A percentile compares a stretch with the other conserved stretches of the same genome.
phyloP scores from a whole-genome alignment of 2,888 invertebrate species.

The Nymphalis c-album region DNA sequence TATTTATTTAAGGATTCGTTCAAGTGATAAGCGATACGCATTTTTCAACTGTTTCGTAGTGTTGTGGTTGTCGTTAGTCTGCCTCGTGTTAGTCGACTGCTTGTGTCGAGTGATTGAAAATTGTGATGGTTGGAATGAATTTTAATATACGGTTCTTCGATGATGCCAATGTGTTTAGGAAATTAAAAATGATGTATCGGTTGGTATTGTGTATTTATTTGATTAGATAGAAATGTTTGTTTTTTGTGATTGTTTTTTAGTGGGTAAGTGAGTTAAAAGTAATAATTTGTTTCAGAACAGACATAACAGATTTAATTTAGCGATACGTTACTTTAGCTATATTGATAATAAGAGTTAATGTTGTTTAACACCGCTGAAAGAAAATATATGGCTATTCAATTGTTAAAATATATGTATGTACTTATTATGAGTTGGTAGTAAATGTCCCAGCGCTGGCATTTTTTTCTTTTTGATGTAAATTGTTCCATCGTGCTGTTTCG shows the following conservation, averaged over 20 bases:
- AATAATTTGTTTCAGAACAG: too few species aligned
- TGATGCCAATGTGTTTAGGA: conserved; percentile 49
- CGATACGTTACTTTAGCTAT: too few species aligned
- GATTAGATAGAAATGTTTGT: not conserved
- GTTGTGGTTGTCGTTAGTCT: conserved; percentile 8
- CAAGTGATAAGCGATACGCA: conserved; percentile 19
- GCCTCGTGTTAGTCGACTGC: conserved; percentile 10
- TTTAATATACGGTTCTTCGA: conserved; percentile 50
- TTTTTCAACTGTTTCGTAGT: not conserved
- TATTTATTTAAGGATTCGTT: conserved; percentile 49
- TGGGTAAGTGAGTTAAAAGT: not conserved
- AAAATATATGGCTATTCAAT: too few species aligned
- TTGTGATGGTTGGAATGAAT: conserved; percentile 52
- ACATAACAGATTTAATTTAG: too few species aligned
- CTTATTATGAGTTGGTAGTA: too few species aligned
- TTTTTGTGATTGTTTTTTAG: not conserved
- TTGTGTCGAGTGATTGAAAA: conserved; percentile 25
- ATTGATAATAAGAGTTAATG: too few species aligned
- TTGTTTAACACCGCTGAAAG: too few species aligned
- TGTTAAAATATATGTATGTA: too few species aligned
- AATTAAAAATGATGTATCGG: conserved; percentile 54
- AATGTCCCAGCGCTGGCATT: too few species aligned
- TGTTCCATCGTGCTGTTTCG: too few species aligned
- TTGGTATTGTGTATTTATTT: conserved; percentile 40
- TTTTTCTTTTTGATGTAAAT: too few species aligned